Base-by-base conservation (phyloP, 2,797 vertebrate genomes). In the Myiotriccus ornatus region DNA sequence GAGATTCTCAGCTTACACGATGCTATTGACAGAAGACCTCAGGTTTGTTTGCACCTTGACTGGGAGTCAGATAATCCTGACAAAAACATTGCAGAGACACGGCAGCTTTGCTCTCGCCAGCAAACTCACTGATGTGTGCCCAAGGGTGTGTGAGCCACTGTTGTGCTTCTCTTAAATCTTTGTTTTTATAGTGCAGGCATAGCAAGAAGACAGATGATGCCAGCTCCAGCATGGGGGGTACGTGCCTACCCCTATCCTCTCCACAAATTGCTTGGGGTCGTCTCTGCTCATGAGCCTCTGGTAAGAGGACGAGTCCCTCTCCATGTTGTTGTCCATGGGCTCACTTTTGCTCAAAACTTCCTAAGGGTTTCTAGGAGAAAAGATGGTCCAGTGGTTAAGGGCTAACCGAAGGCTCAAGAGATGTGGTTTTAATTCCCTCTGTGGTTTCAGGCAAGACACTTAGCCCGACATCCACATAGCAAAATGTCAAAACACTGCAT, bases 61-160 rank as follows among this genome's bases (percentile, higher is more conserved):
- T 94, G 70, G 49, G 79, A 96, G 87, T 93, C 80, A 92, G 84
- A 95, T 95, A 95, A 96, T 95, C 79, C 82, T 91, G 93, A 94
- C 82, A 87, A 82, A 95, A 96, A 90, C 75, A 90, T 75, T 95
- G 80, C 88, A 78, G 39, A 94, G 87, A 90, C 80, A 93, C 3
- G 10, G 59, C 24, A 5, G 90, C 65, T 93, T 93, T 90, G 67
- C 80, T 93, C 64, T 79, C 0, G 2, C 88, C 73, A 92, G 86
- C 55, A 90, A 81, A 93, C 67, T 93, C 77, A 64, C 63, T 79
- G 74, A 89, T 89, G 88, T 90, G 90, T 79, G 56, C 82, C 77
- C 67, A 81, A 92, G 46, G 75, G 77, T 57, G 60, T 74, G 63
- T 95, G 47, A 53, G 82, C 59, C 70, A 77, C 62, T 84, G 75